These are phyloP conservation scores for Dinomys branickii DNA, from an alignment of 2,113 vertebrate genomes.

Conservation along the genomic window DNA sequence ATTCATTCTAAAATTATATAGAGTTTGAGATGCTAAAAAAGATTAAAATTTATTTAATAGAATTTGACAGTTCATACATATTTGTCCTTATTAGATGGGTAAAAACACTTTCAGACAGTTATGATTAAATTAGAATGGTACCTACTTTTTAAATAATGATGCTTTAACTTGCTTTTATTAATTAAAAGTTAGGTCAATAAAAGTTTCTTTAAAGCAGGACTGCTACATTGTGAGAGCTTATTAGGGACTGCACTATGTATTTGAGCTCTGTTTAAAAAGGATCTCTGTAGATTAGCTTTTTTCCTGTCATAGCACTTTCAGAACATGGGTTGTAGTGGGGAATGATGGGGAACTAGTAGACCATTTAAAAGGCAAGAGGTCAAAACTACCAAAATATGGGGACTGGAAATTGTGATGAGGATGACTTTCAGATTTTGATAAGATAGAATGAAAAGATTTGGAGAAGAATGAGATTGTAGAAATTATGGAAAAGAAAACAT, in stretches of 20 bases:
- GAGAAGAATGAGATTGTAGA: not conserved
- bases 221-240: not conserved
- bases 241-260: not conserved
- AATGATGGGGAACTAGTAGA: not conserved
- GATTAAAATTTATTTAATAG: constrained; percentile 28
- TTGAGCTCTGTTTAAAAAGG: constrained; percentile 9
- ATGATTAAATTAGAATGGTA: constrained; percentile 3
- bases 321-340: not conserved
- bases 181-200: constrained; percentile 24
- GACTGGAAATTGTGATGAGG: not conserved
- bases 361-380: not conserved
- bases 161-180: constrained; percentile 16
- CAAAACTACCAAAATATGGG: not conserved
- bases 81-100: not conserved
- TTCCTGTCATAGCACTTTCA: not conserved
- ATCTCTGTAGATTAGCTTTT: not conserved
- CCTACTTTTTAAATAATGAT: constrained; percentile 43
- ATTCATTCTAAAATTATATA: constrained; percentile 1
- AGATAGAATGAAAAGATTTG: constrained; percentile 38
- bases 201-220: constrained; percentile 25
- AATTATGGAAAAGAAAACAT: not conserved
- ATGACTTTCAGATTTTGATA: not conserved
- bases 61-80: not conserved
- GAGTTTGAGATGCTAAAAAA: constrained; percentile 45
- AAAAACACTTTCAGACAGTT: constrained; percentile 34